Evolutionary conservation across 2,797 vertebrate species (phyloP).

Genomic region (Emydoidea blandingii): DNA sequence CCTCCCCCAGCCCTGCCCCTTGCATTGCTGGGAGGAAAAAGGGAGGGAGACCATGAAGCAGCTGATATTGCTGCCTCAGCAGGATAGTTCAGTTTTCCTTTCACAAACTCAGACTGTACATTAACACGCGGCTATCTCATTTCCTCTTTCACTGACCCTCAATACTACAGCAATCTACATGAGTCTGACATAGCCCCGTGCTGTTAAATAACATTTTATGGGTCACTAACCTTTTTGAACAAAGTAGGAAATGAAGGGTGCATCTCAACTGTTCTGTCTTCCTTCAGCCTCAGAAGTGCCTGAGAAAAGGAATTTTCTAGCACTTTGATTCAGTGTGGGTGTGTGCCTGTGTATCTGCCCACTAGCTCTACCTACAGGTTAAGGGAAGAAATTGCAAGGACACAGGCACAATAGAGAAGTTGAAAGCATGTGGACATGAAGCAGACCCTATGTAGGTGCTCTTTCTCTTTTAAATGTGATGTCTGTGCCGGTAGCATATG

Average conservation of each 20-base stretch:
- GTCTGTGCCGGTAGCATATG: background rate
- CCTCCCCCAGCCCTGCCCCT: background rate
- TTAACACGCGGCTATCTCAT: background rate
- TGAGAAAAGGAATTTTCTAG: background rate
- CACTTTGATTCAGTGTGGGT: background rate
- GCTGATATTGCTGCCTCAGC: rapidly evolving
- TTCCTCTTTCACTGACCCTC: background rate
- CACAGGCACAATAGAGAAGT: background rate
- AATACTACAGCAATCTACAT: background rate
- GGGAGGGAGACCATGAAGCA: background rate
- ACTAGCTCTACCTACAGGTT: background rate
- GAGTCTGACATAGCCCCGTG: background rate
- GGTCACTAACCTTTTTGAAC: background rate
- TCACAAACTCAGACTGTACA: rapidly evolving
- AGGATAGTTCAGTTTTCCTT: background rate
- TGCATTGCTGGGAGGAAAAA: background rate
- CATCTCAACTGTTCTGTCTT: background rate
- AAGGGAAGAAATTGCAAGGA: background rate
- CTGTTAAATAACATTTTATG: background rate
- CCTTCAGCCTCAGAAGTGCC: background rate
- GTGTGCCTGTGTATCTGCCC: background rate
- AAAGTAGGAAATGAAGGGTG: background rate
- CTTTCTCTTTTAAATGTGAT: background rate
- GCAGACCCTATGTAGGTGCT: background rate
- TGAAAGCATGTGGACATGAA: background rate